These are phyloP conservation scores for Oostethus manadensis DNA, from an alignment of 2,113 vertebrate species.

Conservation along the genomic window DNA sequence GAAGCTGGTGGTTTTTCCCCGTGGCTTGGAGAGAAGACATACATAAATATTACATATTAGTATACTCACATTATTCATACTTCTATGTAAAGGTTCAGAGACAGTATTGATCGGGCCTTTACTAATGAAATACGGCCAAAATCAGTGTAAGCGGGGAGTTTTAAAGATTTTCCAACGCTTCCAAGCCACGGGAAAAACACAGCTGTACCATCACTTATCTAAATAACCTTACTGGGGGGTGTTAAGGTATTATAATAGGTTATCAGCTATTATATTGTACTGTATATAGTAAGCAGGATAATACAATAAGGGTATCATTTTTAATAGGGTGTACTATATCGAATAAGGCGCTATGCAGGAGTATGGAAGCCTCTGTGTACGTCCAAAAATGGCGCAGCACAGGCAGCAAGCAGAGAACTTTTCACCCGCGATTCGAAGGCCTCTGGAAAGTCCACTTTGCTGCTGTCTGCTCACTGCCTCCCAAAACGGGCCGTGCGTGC, in stretches of 20 bases:
- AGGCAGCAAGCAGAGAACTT: slow-evolving; percentile 37
- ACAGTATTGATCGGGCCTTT: too few species aligned
- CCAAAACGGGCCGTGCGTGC: slow-evolving; percentile 37
- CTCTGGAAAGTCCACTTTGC: slow-evolving; percentile 5
- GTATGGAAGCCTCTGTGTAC: slow-evolving; percentile 69
- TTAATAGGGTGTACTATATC: slow-evolving; percentile 69
- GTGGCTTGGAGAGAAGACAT: neutral
- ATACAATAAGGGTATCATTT: slow-evolving; percentile 74
- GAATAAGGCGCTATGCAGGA: slow-evolving; percentile 73
- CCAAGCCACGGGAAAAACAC: slow-evolving; percentile 44
- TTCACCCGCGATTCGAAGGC: slow-evolving; percentile 2
- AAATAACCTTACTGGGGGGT: slow-evolving; percentile 65
- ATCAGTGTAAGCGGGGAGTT: neutral
- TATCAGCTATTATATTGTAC: slow-evolving; percentile 63
- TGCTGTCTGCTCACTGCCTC: slow-evolving; percentile 34
- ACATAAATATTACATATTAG: neutral
- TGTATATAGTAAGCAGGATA: slow-evolving; percentile 71
- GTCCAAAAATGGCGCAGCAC: slow-evolving; percentile 31
- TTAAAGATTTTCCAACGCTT: neutral
- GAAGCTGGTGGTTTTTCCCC: neutral
- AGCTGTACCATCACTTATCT: slow-evolving; percentile 65
- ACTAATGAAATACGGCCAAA: neutral
- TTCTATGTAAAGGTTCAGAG: neutral
- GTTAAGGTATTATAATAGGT: slow-evolving; percentile 70
- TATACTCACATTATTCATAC: neutral